A percentile compares a stretch with the other conserved stretches of the same genome.
phyloP scores from a whole-genome alignment of 2,113 vertebrate genomes.

The Indicator maculatus region DNA sequence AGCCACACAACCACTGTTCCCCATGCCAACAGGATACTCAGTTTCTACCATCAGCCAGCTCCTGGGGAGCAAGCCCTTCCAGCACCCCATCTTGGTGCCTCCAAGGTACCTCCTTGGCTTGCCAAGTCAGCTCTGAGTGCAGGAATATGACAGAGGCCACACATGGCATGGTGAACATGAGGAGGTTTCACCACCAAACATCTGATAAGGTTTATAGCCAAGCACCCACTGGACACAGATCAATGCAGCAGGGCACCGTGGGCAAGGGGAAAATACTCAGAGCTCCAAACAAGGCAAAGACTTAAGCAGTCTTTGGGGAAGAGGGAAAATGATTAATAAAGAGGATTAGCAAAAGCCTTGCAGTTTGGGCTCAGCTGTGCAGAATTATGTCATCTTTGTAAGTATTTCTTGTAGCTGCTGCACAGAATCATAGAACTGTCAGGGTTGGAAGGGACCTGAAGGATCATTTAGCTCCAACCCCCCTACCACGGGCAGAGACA shows the following conservation, averaged over 20 bases:
- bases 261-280: background rate
- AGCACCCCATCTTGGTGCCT: background rate
- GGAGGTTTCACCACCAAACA: background rate
- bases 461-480: too few relatives aligned
- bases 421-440: background rate
- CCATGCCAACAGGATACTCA: fast-evolving
- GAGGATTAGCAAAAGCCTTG: background rate
- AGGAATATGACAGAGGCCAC: background rate
- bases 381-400: background rate
- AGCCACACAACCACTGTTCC: background rate
- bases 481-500: too few relatives aligned
- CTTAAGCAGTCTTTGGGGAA: too few relatives aligned
- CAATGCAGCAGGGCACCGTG: background rate
- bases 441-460: too few relatives aligned
- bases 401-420: background rate
- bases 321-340: too few relatives aligned
- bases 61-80: background rate
- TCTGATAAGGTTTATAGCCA: background rate
- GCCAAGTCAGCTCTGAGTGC: background rate
- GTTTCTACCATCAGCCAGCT: fast-evolving
- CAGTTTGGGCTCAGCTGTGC: background rate
- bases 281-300: too few relatives aligned
- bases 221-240: background rate
- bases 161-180: fast-evolving
- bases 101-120: background rate